phyloP scores from a whole-genome alignment of 2,113 vertebrate genomes.

The Brachirus orientalis region DNA sequence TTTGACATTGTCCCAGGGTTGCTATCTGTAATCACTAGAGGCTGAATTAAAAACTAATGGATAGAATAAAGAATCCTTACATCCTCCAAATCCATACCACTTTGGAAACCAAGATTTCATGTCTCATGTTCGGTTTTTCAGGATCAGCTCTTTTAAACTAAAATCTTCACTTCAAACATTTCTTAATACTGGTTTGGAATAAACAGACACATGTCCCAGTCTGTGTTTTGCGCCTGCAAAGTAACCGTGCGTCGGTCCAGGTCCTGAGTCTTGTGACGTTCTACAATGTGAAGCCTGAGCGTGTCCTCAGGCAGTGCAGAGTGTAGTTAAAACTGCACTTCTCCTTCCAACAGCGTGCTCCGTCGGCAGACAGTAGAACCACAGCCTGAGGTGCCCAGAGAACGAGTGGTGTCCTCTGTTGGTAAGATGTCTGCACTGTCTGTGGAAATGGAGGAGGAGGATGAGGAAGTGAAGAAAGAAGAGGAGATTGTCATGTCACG shows the following conservation, averaged over 20 bases:
- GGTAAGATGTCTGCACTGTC: slow-evolving; percentile 54
- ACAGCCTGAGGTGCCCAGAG: slow-evolving; percentile 58
- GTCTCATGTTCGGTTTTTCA: slow-evolving; percentile 50
- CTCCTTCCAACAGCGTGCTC: slow-evolving; percentile 80
- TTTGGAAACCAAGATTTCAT: slow-evolving; percentile 53
- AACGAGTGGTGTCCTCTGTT: slow-evolving; percentile 65
- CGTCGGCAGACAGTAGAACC: slow-evolving; percentile 68
- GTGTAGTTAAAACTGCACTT: slow-evolving; percentile 81
- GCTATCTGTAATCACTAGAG: slow-evolving; percentile 57
- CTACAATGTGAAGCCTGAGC: slow-evolving; percentile 76
- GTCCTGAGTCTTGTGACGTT: slow-evolving; percentile 81
- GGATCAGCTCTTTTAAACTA: slow-evolving; percentile 45
- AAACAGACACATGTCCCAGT: slow-evolving; percentile 47
- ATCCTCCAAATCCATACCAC: slow-evolving; percentile 56
- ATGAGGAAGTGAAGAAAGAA: slow-evolving; percentile 54
- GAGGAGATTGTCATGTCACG: slow-evolving; percentile 33
- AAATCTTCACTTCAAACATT: slow-evolving; percentile 45
- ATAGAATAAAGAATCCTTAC: slow-evolving; percentile 48
- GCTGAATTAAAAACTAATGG: slow-evolving; percentile 51
- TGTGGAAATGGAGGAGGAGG: slow-evolving; percentile 53
- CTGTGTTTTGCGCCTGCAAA: slow-evolving; percentile 57
- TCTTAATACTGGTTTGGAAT: slow-evolving; percentile 58
- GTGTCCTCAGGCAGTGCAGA: slow-evolving; percentile 69
- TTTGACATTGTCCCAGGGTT: slow-evolving; percentile 72
- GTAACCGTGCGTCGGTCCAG: slow-evolving; percentile 55